Percentiles rank a stretch among this genome's conserved stretches.
Conservation (phyloP, 2,113 vertebrate species). For the Nematolebias whitei region DNA sequence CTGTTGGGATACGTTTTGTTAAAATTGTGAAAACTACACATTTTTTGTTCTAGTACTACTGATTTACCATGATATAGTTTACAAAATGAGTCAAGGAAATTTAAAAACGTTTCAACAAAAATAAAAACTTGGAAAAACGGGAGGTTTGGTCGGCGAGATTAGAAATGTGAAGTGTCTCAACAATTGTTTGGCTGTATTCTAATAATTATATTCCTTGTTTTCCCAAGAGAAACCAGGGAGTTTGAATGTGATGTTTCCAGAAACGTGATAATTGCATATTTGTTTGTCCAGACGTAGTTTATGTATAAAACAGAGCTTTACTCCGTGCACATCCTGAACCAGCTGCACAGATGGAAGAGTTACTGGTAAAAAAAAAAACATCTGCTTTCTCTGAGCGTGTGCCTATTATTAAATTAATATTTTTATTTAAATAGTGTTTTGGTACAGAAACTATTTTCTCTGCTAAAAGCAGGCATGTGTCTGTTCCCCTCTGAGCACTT, state of each 20-base stretch:
- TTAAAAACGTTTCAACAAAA: no score
- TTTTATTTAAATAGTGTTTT: conserved; percentile 25
- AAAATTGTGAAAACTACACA: no score
- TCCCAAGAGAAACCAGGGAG: background rate
- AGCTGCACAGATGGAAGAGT: background rate
- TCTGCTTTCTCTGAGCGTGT: conserved; percentile 17
- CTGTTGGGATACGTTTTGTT: no score
- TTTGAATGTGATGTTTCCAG: background rate
- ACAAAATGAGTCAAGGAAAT: no score
- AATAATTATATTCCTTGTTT: no score
- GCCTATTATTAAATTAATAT: background rate
- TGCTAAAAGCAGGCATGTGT: background rate
- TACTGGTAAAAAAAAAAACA: conserved; percentile 1
- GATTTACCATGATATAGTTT: no score
- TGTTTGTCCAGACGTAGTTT: background rate
- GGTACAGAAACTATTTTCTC: background rate
- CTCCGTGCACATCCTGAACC: background rate
- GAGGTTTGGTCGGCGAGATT: no score
- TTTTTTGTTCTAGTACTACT: no score
- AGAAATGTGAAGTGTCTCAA: no score
- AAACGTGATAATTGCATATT: background rate
- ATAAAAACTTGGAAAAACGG: no score
- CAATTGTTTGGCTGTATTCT: no score
- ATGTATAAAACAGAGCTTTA: conserved; percentile 7
- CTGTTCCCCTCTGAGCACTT: background rate